phyloP scores from a whole-genome alignment of 2,888 invertebrate species.

The Ochlodes sylvanus region DNA sequence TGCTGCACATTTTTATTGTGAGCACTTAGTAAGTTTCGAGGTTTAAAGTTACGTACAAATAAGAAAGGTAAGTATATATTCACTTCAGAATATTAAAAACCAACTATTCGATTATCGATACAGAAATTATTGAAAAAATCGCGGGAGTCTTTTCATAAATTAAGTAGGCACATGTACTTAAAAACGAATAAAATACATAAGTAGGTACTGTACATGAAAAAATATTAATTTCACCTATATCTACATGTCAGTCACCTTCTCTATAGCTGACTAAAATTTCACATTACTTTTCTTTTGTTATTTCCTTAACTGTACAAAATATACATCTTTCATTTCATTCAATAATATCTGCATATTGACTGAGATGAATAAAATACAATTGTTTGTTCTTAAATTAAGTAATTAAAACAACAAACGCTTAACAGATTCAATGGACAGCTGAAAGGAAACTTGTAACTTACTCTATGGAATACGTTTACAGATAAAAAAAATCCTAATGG shows the following conservation, averaged over 20 bases:
- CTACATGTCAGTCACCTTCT: constrained; percentile 58
- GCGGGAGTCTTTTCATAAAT: constrained; percentile 46
- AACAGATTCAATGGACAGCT: constrained; percentile 24
- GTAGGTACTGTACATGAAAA: constrained; percentile 66
- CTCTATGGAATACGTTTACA: constrained; percentile 36
- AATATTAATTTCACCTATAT: constrained; percentile 51
- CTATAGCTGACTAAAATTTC: constrained; percentile 48
- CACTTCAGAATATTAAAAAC: constrained; percentile 5
- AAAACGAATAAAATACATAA: constrained; percentile 47
- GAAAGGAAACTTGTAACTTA: constrained; percentile 29
- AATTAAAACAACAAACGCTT: constrained; percentile 18
- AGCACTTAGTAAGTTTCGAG: constrained; percentile 15
- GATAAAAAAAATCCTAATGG: constrained; percentile 23
- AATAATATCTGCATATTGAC: constrained; percentile 36
- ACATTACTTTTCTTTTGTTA: constrained; percentile 41
- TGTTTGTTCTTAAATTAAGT: constrained; percentile 23
- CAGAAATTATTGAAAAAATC: constrained; percentile 23
- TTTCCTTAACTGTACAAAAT: constrained; percentile 56
- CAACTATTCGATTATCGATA: constrained; percentile 31
- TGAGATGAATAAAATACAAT: constrained; percentile 34
- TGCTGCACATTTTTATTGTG: not conserved
- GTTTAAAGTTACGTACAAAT: constrained; percentile 1
- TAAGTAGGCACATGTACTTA: constrained; percentile 51
- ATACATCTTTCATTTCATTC: constrained; percentile 50
- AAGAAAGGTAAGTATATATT: not conserved